Conservation (phyloP, 2,113 vertebrate species). For the Otocyon megalotis region DNA sequence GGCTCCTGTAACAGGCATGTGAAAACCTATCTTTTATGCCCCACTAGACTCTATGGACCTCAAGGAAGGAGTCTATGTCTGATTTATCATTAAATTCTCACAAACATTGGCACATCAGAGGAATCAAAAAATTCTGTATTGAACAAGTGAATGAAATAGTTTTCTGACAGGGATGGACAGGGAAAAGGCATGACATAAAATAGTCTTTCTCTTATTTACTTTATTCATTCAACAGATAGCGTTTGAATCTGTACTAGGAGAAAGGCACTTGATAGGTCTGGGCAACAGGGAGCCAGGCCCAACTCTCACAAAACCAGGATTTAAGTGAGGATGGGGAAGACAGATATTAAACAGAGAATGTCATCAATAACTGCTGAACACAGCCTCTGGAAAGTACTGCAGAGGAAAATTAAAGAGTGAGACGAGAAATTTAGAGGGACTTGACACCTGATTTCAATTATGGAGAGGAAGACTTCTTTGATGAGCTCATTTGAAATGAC, state of each 20-base stretch:
- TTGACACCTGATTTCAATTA: neutral
- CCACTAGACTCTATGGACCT: neutral
- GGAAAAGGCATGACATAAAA: neutral
- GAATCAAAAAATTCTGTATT: neutral
- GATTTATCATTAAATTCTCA: neutral
- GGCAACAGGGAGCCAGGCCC: neutral
- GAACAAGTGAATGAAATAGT: neutral
- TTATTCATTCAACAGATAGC: neutral
- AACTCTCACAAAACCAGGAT: neutral
- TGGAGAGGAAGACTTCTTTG: neutral
- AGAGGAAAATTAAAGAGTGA: neutral
- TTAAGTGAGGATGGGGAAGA: neutral
- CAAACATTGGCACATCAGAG: neutral
- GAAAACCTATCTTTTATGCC: neutral
- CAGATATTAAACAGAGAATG: neutral
- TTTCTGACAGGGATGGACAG: neutral
- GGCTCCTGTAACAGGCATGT: neutral
- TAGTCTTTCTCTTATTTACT: neutral
- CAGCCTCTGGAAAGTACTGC: neutral
- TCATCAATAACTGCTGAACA: neutral
- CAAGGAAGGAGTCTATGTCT: neutral
- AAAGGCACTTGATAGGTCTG: neutral
- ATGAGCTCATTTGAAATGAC: neutral
- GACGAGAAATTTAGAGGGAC: no score
- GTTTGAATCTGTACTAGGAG: neutral